Conservation (phyloP, 2,113 vertebrate species). For the Catharus fuscescens region DNA sequence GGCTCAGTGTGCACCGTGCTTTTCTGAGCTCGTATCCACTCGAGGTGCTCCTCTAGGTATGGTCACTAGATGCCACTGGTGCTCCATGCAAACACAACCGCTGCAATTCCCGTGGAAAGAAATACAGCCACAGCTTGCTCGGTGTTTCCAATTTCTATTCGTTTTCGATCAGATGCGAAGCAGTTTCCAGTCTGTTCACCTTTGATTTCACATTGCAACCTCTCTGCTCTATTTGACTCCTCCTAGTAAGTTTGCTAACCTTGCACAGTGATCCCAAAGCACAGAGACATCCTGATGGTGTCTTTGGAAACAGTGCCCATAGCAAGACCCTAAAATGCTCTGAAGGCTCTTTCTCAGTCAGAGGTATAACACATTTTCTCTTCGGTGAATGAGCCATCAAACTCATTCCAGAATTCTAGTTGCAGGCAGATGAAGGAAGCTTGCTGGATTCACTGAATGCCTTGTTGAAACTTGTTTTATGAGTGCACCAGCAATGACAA, state of each 20-base stretch:
- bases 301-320: background rate
- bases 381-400: background rate
- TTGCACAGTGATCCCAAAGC: background rate
- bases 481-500: background rate
- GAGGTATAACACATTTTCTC: background rate
- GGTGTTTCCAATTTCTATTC: background rate
- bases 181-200: background rate
- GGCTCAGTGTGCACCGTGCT: fast-evolving
- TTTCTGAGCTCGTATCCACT: fast-evolving
- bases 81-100: background rate
- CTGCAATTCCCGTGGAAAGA: fast-evolving
- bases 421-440: background rate
- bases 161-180: background rate
- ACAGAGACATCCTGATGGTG: fast-evolving
- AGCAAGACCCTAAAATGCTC: background rate
- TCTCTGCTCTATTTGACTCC: background rate
- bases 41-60: fast-evolving
- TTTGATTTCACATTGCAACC: background rate
- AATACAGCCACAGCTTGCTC: fast-evolving
- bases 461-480: background rate
- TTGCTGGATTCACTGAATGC: background rate
- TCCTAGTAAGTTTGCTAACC: background rate
- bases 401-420: background rate
- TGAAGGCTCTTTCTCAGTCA: background rate
- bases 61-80: conserved; percentile 73